Conservation (phyloP, 2,888 invertebrate genomes). For the Leptopterna dolabrata region DNA sequence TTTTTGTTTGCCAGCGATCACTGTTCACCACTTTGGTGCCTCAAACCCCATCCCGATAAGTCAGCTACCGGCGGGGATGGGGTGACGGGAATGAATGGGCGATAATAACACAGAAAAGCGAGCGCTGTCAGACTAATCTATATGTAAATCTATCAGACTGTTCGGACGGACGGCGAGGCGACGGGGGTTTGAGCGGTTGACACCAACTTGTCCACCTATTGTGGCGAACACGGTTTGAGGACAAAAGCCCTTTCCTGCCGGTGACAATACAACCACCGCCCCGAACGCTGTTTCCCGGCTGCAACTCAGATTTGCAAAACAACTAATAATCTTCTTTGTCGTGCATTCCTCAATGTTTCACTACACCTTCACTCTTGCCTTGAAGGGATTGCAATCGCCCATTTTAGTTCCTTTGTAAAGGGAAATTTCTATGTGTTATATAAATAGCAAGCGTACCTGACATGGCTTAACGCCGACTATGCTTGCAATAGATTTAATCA, state of each 20-base stretch:
- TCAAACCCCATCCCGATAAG: not conserved
- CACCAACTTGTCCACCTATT: slow-evolving; percentile 53
- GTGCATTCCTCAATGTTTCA: not conserved
- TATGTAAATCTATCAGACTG: slow-evolving; percentile 36
- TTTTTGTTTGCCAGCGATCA: not conserved
- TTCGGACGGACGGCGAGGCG: not conserved
- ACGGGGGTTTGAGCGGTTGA: slow-evolving; percentile 29
- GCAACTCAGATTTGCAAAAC: slow-evolving; percentile 23
- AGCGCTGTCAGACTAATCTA: slow-evolving; percentile 41
- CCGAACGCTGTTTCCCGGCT: not conserved
- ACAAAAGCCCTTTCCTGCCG: slow-evolving; percentile 50
- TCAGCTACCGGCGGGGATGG: not conserved
- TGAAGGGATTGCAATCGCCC: too few species aligned
- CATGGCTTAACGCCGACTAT: too few species aligned
- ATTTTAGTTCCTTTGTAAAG: too few species aligned
- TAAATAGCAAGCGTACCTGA: too few species aligned
- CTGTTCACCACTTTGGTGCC: not conserved
- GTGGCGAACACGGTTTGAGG: slow-evolving; percentile 30
- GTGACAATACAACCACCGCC: slow-evolving; percentile 42
- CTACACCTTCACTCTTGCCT: not conserved
- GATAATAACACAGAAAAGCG: slow-evolving; percentile 36
- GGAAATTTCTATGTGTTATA: too few species aligned
- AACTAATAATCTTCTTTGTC: not conserved
- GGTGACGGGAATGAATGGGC: slow-evolving; percentile 3
- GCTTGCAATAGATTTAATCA: too few species aligned